Percentiles rank a stretch among this genome's conserved stretches.
Evolutionary conservation across 2,797 vertebrate species (phyloP).

Genomic region (Eupleurogrammus muticus): DNA sequence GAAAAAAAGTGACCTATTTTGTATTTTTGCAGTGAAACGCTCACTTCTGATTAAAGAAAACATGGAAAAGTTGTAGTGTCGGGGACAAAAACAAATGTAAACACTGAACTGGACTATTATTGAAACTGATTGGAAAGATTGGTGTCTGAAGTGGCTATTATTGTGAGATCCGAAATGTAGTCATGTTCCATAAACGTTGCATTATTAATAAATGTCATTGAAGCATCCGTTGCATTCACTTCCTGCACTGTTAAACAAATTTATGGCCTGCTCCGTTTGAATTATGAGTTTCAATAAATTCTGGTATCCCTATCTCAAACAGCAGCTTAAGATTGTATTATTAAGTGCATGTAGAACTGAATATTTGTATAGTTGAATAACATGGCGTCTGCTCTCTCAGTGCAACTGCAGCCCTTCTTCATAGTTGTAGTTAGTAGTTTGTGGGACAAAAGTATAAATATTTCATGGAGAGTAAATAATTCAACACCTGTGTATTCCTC

Average conservation of each 20-base stretch:
- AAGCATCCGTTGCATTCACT: conserved; percentile 13
- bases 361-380: conserved; percentile 27
- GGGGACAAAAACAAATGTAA: not conserved
- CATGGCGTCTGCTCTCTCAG: conserved; percentile 8
- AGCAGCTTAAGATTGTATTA: not conserved
- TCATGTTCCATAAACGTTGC: conserved; percentile 31
- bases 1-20: conserved; percentile 18
- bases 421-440: conserved; percentile 75
- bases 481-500: conserved; percentile 82
- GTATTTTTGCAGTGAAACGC: conserved; percentile 27
- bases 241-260: conserved; percentile 17
- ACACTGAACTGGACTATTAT: not conserved
- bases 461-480: conserved; percentile 85
- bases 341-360: conserved; percentile 3
- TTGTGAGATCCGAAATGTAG: conserved; percentile 31
- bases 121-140: not conserved
- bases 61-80: conserved; percentile 10
- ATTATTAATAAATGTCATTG: conserved; percentile 52
- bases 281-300: conserved; percentile 1
- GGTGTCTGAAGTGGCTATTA: not conserved
- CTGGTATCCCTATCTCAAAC: conserved; percentile 10
- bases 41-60: conserved; percentile 23
- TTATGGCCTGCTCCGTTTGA: conserved; percentile 10
- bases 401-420: conserved; percentile 51
- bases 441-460: conserved; percentile 84